Evolutionary conservation across 2,797 vertebrate species (phyloP).

Genomic region (Chelon auratus): DNA sequence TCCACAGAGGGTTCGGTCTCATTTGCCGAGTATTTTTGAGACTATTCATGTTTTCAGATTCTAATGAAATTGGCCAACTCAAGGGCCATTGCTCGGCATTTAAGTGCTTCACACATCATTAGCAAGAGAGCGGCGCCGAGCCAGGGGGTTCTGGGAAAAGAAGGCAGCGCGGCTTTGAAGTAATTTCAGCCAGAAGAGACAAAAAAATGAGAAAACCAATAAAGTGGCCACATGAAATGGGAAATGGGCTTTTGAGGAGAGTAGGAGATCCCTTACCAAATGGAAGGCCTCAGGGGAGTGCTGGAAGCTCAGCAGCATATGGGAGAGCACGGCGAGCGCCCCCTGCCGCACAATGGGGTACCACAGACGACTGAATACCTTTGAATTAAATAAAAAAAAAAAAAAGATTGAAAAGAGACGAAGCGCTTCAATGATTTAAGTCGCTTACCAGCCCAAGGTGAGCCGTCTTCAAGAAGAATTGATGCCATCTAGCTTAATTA

Average conservation of each 20-base stretch:
- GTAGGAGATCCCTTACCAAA: constrained; percentile 87
- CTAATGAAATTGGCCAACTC: constrained; percentile 61
- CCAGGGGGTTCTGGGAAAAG: constrained; percentile 52
- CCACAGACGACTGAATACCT: constrained; percentile 98
- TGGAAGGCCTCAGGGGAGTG: constrained; percentile 99
- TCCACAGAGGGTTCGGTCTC: constrained; percentile 50
- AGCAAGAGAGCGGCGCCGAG: constrained; percentile 34
- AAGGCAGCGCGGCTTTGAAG: constrained; percentile 56
- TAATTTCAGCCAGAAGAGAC: constrained; percentile 64
- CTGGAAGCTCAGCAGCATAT: constrained; percentile 99
- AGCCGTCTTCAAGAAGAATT: too few species aligned
- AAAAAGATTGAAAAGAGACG: not conserved
- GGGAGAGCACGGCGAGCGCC: constrained; percentile 95
- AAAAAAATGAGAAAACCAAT: constrained; percentile 61
- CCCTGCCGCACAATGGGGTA: constrained; percentile 97
- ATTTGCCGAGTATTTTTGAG: constrained; percentile 53
- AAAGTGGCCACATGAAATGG: constrained; percentile 54
- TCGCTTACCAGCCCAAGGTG: too few species aligned
- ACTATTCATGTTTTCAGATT: constrained; percentile 55
- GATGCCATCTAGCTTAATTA: not conserved
- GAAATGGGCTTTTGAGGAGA: constrained; percentile 62
- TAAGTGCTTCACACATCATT: constrained; percentile 70
- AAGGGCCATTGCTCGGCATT: constrained; percentile 58
- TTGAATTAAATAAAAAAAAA: constrained; percentile 28
- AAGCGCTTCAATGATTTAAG: not conserved